A percentile compares a stretch with the other conserved stretches of the same genome.
phyloP scores from a whole-genome alignment of 2,888 invertebrate genomes.

The Scaeva pyrastri region DNA sequence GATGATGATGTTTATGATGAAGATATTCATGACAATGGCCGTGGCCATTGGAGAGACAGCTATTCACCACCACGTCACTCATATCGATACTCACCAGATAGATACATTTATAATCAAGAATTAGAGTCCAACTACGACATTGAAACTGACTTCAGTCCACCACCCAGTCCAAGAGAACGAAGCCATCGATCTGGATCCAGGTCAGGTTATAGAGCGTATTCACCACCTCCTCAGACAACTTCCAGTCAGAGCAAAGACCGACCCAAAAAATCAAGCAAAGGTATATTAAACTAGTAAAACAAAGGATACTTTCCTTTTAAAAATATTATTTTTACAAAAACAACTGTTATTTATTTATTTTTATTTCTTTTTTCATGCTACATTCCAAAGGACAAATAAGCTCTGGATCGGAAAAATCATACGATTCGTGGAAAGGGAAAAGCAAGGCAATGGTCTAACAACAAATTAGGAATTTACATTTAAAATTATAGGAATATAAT shows the following conservation, averaged over 20 bases:
- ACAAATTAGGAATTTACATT: conserved; percentile 52
- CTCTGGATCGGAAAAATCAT: conserved; percentile 72
- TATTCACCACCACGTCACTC: conserved; percentile 83
- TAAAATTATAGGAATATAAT: conserved; percentile 64
- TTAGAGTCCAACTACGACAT: conserved; percentile 85
- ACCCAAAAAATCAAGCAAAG: conserved; percentile 65
- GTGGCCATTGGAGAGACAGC: conserved; percentile 80
- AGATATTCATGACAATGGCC: conserved; percentile 78
- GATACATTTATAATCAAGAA: conserved; percentile 84
- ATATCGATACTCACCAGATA: conserved; percentile 86
- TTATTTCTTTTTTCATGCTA: conserved; percentile 13
- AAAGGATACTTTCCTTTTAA: too few relatives aligned
- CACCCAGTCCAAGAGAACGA: conserved; percentile 85
- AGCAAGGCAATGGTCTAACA: conserved; percentile 66
- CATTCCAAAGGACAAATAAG: conserved; percentile 56
- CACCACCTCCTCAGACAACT: conserved; percentile 61
- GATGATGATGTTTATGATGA: conserved; percentile 78
- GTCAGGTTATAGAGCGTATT: conserved; percentile 68
- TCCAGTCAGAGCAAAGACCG: conserved; percentile 54
- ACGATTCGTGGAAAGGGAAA: conserved; percentile 68
- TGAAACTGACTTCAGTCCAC: conserved; percentile 89
- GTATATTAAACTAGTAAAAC: conserved; percentile 26
- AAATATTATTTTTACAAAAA: background rate
- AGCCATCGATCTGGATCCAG: conserved; percentile 66
- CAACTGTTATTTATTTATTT: background rate